These are phyloP conservation scores for Drosophila mayaguana DNA, from an alignment of 2,888 invertebrate genomes.

Conservation along the genomic window DNA sequence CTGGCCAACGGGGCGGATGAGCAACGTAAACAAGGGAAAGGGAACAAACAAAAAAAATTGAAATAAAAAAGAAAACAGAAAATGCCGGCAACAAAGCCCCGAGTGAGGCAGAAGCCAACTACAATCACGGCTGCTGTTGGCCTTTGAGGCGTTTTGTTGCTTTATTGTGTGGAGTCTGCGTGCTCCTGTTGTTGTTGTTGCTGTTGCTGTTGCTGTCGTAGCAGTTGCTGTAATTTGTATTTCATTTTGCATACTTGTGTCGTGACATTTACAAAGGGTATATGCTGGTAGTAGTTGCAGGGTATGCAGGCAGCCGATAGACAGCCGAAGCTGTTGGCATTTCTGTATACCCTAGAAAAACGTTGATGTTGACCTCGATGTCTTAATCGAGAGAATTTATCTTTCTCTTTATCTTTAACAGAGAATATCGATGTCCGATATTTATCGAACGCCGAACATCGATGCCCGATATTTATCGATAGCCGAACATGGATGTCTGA, in stretches of 20 bases:
- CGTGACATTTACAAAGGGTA: not conserved
- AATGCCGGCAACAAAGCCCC: not conserved
- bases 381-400: no score
- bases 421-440: no score
- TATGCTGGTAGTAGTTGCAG: not conserved
- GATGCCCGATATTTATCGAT: no score
- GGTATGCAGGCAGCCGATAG: not conserved
- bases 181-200: slow-evolving; percentile 18
- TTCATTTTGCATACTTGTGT: slow-evolving; percentile 50
- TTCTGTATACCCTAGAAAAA: no score
- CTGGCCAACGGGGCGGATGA: slow-evolving; percentile 53
- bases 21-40: slow-evolving; percentile 19
- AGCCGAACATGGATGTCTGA: no score
- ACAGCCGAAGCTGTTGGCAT: not conserved
- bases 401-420: no score
- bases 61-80: no score
- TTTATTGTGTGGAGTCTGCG: slow-evolving; percentile 21
- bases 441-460: no score
- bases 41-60: not conserved
- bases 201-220: slow-evolving; percentile 4
- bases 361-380: no score
- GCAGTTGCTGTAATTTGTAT: slow-evolving; percentile 65
- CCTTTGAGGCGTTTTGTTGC: slow-evolving; percentile 55
- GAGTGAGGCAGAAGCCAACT: slow-evolving; percentile 18
- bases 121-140: slow-evolving; percentile 69